Percentiles rank a stretch among this genome's conserved stretches.
Evolutionary conservation across 2,113 vertebrate genomes (phyloP).

Genomic region (Athene cunicularia): DNA sequence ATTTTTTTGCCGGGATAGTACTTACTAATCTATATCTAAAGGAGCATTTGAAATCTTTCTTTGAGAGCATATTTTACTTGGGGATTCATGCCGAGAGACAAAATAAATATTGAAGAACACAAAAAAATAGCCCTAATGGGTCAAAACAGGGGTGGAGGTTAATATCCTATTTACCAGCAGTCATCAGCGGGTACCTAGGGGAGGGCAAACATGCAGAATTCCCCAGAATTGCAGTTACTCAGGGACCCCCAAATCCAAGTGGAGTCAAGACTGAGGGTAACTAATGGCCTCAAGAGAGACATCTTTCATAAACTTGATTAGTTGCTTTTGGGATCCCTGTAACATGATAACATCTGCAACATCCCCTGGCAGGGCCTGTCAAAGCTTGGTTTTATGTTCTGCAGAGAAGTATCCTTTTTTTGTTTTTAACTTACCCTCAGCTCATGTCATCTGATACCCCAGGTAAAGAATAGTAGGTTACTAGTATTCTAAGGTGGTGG

Average conservation of each 20-base stretch:
- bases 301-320: not conserved
- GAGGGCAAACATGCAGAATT: not conserved
- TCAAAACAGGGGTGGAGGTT: not conserved
- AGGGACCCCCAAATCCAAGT: not conserved
- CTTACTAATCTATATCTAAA: not conserved
- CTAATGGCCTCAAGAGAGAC: not conserved
- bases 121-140: not conserved
- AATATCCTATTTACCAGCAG: not conserved
- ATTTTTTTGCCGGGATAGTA: not conserved
- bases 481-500: not conserved
- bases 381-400: not conserved
- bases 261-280: not conserved
- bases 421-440: not conserved
- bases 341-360: not conserved
- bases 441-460: not conserved
- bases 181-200: not conserved
- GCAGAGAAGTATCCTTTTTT: not conserved
- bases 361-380: not conserved
- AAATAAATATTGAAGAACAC: not conserved
- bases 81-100: not conserved
- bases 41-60: not conserved
- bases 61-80: not conserved
- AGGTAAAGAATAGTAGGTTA: not conserved
- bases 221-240: not conserved
- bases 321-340: not conserved